phyloP scores from a whole-genome alignment of 2,888 invertebrate species.

The Epistrophella euchroma region DNA sequence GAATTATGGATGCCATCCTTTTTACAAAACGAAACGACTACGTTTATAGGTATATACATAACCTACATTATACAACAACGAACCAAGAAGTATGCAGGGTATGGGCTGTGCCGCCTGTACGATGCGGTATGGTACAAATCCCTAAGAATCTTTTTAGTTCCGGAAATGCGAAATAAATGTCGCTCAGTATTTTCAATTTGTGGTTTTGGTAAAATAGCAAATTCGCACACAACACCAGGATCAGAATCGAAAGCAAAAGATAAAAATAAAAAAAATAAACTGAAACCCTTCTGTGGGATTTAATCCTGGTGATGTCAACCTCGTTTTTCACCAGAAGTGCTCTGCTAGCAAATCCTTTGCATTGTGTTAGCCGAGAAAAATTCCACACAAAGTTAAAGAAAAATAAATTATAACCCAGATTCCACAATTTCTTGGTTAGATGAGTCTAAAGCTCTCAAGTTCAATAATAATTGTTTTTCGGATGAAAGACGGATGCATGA shows the following conservation, averaged over 20 bases:
- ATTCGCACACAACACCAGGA: constrained; percentile 35
- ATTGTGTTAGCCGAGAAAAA: constrained; percentile 14
- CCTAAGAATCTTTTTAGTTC: constrained; percentile 48
- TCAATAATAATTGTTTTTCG: constrained; percentile 16
- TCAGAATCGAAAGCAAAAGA: constrained; percentile 18
- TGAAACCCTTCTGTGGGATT: constrained; percentile 16
- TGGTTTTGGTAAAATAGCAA: constrained; percentile 41
- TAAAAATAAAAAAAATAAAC: not conserved
- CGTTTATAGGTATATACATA: not conserved
- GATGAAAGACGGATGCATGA: not conserved
- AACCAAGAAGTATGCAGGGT: not conserved
- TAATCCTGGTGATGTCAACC: constrained; percentile 31
- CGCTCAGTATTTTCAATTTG: constrained; percentile 61
- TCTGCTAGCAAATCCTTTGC: constrained; percentile 4
- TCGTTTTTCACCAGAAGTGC: constrained; percentile 17
- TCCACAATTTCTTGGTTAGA: constrained; percentile 18
- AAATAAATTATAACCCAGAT: constrained; percentile 10
- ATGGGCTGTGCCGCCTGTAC: not conserved
- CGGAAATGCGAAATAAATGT: constrained; percentile 64
- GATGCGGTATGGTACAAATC: constrained; percentile 23
- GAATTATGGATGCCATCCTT: constrained; percentile 66
- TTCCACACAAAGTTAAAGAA: constrained; percentile 16
- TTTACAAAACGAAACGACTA: constrained; percentile 35
- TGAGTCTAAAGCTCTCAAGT: not conserved
- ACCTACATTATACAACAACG: not conserved